Conservation (phyloP, 2,797 vertebrate species). For the Basileuterus tristriatus region DNA sequence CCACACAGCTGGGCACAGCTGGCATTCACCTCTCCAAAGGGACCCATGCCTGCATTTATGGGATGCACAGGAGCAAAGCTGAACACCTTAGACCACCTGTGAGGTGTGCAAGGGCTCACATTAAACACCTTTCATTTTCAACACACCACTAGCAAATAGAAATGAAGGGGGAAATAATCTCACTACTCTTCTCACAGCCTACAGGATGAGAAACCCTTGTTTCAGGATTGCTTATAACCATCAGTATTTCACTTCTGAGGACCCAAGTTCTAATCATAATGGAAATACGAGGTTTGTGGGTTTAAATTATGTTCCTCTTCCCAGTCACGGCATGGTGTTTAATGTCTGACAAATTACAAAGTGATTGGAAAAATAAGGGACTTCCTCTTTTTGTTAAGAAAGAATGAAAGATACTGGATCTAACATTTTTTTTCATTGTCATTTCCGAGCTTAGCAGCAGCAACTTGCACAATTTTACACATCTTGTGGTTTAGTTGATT, state of each 20-base stretch:
- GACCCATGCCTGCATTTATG: not conserved
- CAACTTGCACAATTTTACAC: not conserved
- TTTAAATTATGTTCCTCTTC: not conserved
- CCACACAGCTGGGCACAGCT: not conserved
- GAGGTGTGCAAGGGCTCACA: fast-evolving
- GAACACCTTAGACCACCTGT: not conserved
- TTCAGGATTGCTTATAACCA: not conserved
- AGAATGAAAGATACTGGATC: not conserved
- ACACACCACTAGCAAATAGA: not conserved
- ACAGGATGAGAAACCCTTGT: not conserved
- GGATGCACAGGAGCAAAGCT: not conserved
- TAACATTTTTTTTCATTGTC: not conserved
- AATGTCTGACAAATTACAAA: not conserved
- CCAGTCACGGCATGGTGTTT: not conserved
- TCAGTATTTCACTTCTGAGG: not conserved
- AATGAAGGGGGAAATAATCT: not conserved
- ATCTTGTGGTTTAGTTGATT: not conserved
- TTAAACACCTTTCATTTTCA: not conserved
- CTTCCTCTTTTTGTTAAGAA: not conserved
- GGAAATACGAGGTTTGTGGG: not conserved
- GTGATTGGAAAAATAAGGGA: not conserved
- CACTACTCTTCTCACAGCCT: not conserved
- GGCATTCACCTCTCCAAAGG: not conserved
- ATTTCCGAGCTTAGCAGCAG: not conserved
- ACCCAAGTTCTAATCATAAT: not conserved